Base-by-base conservation (phyloP, 1,140 invertebrate species). In the Batillaria attramentaria region DNA sequence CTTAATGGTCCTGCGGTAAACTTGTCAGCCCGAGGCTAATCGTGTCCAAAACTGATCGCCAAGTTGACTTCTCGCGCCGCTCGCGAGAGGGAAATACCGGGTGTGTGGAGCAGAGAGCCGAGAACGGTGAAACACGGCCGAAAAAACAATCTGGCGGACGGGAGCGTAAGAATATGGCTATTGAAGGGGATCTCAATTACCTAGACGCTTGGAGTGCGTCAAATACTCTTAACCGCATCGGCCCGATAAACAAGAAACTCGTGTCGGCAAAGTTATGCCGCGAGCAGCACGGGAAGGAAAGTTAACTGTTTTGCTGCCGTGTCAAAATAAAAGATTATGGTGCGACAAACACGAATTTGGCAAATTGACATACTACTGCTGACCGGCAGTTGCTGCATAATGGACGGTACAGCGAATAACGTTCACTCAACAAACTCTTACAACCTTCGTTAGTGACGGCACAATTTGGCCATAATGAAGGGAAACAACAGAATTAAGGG, bases 1-100 rank as follows among this genome's bases (percentile, higher is more conserved):
- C 33, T 75, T 75, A 75, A 75, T 75, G 73, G 73, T 16, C 37
- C 57, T 5, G 43, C 24, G 54, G 43, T 54, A 75, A 75, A 75
- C 73, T 75, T 75, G 73, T 75, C 73, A 75, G 39, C 33, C 37
- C 3, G 54, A 54, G 73, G 54, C 57, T 75, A 75, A 75, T 75
- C 73, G 60, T 42, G 73, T 75, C 54, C 39, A 75, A 62, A 75
- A 75, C 37, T 41, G 73, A 75, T 75, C 73, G 57, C 73, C 31
- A 42, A 75, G 73, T 75, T 75, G 73, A 75, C 73, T 60, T 75
- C 73, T 75, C 62, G 20, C 37, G 54, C 73, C 46, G 39, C 39
- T 42, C 13, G 73, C 3, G 3, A n/a, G 13, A 50, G 54, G 16
- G 35, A 57, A 62, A 75, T 42, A 62, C 73, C 39, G 54, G 73